Evolutionary conservation across 2,113 vertebrate genomes (phyloP).

Genomic region (Stegostoma tigrinum): DNA sequence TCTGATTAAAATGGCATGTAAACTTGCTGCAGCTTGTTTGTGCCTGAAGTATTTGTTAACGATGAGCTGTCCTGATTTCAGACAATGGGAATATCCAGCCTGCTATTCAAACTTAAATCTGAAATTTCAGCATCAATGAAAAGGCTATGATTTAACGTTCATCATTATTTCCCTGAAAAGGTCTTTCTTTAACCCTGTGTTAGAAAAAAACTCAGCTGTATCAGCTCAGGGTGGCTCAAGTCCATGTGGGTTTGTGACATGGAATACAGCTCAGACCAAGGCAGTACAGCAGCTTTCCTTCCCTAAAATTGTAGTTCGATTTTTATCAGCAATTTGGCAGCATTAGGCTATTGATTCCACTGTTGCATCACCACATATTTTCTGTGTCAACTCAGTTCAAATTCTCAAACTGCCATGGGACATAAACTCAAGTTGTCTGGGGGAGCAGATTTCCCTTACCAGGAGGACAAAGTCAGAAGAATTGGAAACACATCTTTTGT

Average conservation of each 20-base stretch:
- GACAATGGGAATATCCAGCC: not conserved
- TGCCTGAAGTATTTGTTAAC: not conserved
- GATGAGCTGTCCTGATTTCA: not conserved
- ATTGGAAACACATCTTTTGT: too few species aligned
- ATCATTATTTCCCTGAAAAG: not conserved
- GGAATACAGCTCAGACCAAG: too few species aligned
- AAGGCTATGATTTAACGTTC: not conserved
- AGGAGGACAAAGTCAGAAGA: too few species aligned
- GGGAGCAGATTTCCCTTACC: too few species aligned
- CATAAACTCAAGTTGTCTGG: not conserved
- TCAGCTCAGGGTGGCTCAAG: not conserved
- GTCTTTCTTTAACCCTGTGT: not conserved
- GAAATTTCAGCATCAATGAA: not conserved
- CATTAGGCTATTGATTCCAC: not conserved
- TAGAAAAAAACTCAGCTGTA: too few species aligned
- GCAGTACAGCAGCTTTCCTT: not conserved
- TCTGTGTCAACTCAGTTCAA: too few species aligned
- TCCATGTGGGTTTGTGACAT: not conserved
- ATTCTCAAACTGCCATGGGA: not conserved
- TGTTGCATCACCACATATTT: not conserved
- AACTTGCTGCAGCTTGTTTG: not conserved
- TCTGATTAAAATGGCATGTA: not conserved
- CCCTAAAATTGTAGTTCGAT: not conserved
- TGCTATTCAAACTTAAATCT: not conserved
- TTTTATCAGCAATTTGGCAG: not conserved